Conservation (phyloP, 2,888 invertebrate genomes). For the Coecobrya sp. region DNA sequence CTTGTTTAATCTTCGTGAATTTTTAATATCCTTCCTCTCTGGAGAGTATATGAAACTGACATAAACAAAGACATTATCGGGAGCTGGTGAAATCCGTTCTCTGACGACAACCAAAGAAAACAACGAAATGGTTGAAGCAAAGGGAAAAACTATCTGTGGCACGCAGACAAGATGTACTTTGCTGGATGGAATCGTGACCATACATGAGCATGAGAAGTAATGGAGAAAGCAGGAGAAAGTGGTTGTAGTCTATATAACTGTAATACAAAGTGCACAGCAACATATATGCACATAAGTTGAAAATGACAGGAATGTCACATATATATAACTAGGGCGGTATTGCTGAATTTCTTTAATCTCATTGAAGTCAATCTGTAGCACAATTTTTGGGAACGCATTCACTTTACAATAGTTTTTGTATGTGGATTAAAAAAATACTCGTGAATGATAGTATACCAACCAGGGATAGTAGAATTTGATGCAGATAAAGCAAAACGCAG, state of each 20-base stretch:
- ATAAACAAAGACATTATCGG: not conserved
- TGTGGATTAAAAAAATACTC: no score
- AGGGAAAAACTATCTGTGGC: not conserved
- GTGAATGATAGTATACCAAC: no score
- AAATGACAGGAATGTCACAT: not conserved
- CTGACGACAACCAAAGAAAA: conserved; percentile 4
- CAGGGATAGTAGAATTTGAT: no score
- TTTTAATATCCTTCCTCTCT: conserved; percentile 18
- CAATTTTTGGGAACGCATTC: no score
- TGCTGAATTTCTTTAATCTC: conserved; percentile 21
- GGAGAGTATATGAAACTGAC: conserved; percentile 13
- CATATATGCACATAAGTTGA: not conserved
- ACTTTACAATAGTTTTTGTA: no score
- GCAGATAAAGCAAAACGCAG: no score
- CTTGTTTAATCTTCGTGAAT: conserved; percentile 28
- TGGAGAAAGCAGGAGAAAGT: not conserved
- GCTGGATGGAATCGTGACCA: not conserved
- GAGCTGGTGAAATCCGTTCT: not conserved
- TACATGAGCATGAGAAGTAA: not conserved
- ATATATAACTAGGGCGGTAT: not conserved
- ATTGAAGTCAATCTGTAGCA: not conserved
- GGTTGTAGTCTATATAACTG: no score
- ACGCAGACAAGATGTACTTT: not conserved
- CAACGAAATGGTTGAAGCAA: not conserved
- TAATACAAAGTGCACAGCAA: no score